Evolutionary conservation across 2,797 vertebrate genomes (phyloP), one percentile per base, ranked within the genome.

Genomic region (Periophthalmus magnuspinnatus): DNA sequence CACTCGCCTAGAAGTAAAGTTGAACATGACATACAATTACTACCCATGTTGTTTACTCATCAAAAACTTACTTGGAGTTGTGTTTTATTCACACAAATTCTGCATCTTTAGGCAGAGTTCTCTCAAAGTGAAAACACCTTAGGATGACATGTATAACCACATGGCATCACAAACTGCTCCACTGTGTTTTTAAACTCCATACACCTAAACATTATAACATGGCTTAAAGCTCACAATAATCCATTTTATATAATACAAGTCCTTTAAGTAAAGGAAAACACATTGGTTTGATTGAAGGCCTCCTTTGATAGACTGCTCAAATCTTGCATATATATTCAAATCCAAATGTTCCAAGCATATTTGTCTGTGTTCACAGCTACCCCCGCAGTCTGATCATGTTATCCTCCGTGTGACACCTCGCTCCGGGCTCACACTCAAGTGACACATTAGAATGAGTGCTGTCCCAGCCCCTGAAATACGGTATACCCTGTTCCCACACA

Each of bases 401-500:
- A 66, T 66, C 48, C 48, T 66, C 48, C 9, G 21, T 55, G 32
- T 52, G 64, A 66, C 69, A 59, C 64, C 52, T 77, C 56, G 70
- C 55, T 66, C 33, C 21, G 13, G 54, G 67, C 68, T 66, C 69
- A 71, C 47, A 67, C 64, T 19, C 17, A 80, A 62, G 77, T 67
- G 41, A 80, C 67, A 64, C 72, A 78, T 83, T 83, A 65, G 61
- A 80, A 77, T 68, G 70, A 55, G 33, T 72, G 58, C 77, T 38
- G 45, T 32, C 52, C 32, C 69, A 22, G 47, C 56, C 38, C 36
- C 59, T 57, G 56, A 38, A 75, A 71, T 17, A 57, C 55, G 55
- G 55, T 63, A 60, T 57, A 67, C 59, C 58, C n/a, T 14, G 55
- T 67, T 58, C 55, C 66, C 48, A 59, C 56, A 60, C 48, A 14